Evolutionary conservation across 2,113 vertebrate species (phyloP).

Genomic region (Egretta garzetta): DNA sequence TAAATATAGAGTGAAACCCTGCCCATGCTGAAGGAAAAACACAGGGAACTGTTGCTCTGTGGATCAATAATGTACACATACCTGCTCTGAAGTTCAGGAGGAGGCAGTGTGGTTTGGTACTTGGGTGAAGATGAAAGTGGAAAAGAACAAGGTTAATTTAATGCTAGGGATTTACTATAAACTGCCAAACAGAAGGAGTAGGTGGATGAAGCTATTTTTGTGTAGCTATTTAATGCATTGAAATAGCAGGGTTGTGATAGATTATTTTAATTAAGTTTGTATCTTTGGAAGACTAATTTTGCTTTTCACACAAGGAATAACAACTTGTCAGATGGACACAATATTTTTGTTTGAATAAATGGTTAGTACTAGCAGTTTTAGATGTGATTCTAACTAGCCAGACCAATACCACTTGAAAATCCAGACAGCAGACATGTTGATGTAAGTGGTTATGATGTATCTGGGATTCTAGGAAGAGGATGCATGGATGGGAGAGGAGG

Average conservation of each 20-base stretch:
- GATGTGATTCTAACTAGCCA: not conserved
- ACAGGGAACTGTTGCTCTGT: not conserved
- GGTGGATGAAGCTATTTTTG: slow-evolving; percentile 43
- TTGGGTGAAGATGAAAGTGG: slow-evolving; percentile 58
- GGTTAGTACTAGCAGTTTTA: not conserved
- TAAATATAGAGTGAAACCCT: slow-evolving; percentile 36
- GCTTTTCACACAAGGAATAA: not conserved
- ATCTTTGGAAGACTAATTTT: slow-evolving; percentile 21
- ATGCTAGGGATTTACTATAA: slow-evolving; percentile 29
- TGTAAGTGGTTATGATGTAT: not conserved
- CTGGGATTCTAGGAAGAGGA: not conserved
- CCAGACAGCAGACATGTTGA: not conserved
- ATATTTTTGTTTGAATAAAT: slow-evolving; percentile 1
- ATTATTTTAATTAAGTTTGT: slow-evolving; percentile 27
- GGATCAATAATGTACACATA: slow-evolving; percentile 31
- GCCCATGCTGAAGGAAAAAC: not conserved
- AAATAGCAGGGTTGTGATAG: not conserved
- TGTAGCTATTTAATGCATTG: not conserved
- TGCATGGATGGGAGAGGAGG: not conserved
- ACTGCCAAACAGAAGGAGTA: slow-evolving; percentile 29
- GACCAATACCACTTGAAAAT: not conserved
- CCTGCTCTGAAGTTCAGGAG: slow-evolving; percentile 50
- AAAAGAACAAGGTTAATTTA: slow-evolving; percentile 32
- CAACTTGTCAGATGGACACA: not conserved
- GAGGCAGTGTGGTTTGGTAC: slow-evolving; percentile 19